phyloP scores from a whole-genome alignment of 37 sponge, comb jelly and placozoan species.

The Halichondria panicea region DNA sequence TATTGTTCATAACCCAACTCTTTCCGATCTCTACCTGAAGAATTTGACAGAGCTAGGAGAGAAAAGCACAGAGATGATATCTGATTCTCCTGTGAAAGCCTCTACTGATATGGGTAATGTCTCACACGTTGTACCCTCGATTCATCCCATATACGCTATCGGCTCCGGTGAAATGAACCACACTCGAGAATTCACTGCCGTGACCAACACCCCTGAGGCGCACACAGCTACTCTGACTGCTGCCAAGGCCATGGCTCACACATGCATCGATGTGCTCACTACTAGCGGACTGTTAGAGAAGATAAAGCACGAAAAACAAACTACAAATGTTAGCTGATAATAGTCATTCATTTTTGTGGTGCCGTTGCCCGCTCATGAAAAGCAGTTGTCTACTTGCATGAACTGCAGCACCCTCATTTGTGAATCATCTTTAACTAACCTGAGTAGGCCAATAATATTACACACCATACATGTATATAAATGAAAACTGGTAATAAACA shows the following conservation, averaged over 20 bases:
- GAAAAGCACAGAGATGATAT: background rate
- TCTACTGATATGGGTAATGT: constrained; percentile 98
- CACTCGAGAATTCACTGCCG: constrained; percentile 66
- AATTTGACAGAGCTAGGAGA: constrained; percentile 29
- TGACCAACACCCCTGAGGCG: constrained; percentile 65
- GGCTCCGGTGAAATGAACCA: constrained; percentile 57
- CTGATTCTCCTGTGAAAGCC: constrained; percentile 3
- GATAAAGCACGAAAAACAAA: no score
- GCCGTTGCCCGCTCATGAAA: no score
- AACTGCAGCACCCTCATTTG: no score
- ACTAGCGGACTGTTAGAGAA: constrained; percentile 16
- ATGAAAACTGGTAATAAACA: no score
- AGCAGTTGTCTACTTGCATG: no score
- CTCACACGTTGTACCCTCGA: constrained; percentile 79
- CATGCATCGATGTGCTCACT: constrained; percentile 62
- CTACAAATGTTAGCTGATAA: no score
- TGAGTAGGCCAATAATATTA: no score
- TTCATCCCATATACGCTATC: constrained; percentile 81
- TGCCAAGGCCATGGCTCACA: constrained; percentile 86
- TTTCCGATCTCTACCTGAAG: constrained; percentile 43
- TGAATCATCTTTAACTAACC: no score
- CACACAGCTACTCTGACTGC: constrained; percentile 54
- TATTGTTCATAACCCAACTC: constrained; percentile 44
- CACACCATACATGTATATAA: no score
- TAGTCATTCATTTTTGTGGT: no score